Evolutionary conservation across 2,797 vertebrate genomes (phyloP).

Genomic region (Tangara arthus): DNA sequence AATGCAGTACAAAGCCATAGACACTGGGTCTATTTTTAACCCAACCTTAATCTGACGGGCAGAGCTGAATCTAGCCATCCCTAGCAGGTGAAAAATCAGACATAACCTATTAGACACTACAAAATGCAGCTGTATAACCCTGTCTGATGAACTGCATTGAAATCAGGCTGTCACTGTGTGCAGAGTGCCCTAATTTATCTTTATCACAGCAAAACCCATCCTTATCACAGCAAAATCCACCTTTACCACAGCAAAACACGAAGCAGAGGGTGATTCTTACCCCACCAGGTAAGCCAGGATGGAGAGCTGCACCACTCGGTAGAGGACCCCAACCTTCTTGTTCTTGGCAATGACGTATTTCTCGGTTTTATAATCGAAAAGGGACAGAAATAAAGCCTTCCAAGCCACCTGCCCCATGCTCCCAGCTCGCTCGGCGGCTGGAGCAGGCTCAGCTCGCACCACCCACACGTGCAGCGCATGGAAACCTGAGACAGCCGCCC

Average conservation of each 20-base stretch:
- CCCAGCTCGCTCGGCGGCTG: neutral
- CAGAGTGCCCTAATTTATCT: neutral
- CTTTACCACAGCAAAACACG: neutral
- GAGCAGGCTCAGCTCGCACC: slow-evolving; percentile 18
- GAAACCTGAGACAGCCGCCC: slow-evolving; percentile 50
- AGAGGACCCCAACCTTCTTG: slow-evolving; percentile 90
- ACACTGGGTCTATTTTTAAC: neutral
- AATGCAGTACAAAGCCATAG: neutral
- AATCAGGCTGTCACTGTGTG: neutral
- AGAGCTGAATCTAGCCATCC: neutral
- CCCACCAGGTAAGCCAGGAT: slow-evolving; percentile 85
- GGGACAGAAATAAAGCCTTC: slow-evolving; percentile 78
- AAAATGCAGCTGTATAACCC: neutral
- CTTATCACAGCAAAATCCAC: neutral
- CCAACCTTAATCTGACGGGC: neutral
- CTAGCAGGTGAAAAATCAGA: neutral
- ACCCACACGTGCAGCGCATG: slow-evolving; percentile 29
- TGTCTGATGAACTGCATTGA: neutral
- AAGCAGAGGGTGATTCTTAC: slow-evolving; percentile 36
- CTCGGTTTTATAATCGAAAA: slow-evolving; percentile 94
- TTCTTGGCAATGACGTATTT: slow-evolving; percentile 95
- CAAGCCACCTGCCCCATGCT: slow-evolving; percentile 78
- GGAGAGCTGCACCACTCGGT: slow-evolving; percentile 86
- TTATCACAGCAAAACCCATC: neutral
- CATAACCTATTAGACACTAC: accelerated